Percentiles rank a stretch among this genome's conserved stretches.
Evolutionary conservation across 2,113 vertebrate species (phyloP).

Genomic region (Oxyura jamaicensis): DNA sequence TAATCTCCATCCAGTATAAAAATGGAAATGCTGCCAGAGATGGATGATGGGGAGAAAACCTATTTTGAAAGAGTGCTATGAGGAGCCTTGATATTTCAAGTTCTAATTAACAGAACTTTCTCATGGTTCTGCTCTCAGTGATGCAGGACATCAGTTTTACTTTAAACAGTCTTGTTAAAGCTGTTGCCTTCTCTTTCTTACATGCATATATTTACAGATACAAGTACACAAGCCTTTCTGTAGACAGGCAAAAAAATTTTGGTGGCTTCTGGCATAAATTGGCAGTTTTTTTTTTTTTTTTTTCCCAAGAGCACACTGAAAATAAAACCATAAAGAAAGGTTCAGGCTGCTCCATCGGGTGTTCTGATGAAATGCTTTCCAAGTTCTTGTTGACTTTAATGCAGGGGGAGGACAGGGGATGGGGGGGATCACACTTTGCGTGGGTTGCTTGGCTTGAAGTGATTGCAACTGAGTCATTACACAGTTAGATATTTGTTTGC

Average conservation of each 20-base stretch:
- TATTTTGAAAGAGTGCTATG: neutral
- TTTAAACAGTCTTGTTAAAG: neutral
- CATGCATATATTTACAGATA: neutral
- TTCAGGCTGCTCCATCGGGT: neutral
- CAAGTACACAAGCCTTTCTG: neutral
- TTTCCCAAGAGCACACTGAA: fast-evolving
- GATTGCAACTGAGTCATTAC: neutral
- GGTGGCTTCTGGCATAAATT: neutral
- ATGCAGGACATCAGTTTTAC: neutral
- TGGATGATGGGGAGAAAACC: neutral
- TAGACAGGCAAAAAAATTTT: neutral
- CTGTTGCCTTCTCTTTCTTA: neutral
- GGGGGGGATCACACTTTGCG: neutral
- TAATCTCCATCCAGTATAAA: fast-evolving
- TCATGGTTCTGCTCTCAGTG: neutral
- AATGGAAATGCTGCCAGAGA: neutral
- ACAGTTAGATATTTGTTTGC: neutral
- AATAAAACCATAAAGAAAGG: neutral
- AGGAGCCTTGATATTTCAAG: neutral
- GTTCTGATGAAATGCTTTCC: neutral
- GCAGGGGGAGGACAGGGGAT: neutral
- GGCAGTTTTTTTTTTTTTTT: neutral
- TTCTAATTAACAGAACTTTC: neutral
- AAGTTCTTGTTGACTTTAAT: neutral
- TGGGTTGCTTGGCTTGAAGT: neutral